Evolutionary conservation across 2,888 invertebrate species (phyloP).

Genomic region (Pimpla rufipes): DNA sequence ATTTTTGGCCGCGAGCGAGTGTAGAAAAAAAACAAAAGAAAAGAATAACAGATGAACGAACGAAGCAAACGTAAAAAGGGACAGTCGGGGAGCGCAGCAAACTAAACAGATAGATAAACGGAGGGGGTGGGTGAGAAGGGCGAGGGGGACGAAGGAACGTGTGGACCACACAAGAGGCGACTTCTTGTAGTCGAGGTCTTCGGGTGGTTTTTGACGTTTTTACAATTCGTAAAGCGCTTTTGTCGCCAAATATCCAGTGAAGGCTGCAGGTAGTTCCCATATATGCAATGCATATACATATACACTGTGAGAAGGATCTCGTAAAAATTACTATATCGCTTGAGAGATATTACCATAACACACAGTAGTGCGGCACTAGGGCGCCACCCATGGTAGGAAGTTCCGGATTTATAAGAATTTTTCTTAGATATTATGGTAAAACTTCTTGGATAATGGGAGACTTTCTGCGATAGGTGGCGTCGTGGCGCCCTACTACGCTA

Average conservation of each 20-base stretch:
- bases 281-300: too few species aligned
- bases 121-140: constrained; percentile 48
- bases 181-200: constrained; percentile 66
- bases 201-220: constrained; percentile 73
- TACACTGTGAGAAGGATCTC: too few species aligned
- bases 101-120: constrained; percentile 63
- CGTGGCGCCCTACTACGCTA: too few species aligned
- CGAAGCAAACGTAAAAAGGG: constrained; percentile 71
- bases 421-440: too few species aligned
- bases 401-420: too few species aligned
- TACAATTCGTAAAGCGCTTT: constrained; percentile 80
- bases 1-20: constrained; percentile 69
- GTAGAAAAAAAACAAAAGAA: constrained; percentile 52
- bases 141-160: constrained; percentile 54
- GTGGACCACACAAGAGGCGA: constrained; percentile 73
- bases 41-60: constrained; percentile 43
- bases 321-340: too few species aligned
- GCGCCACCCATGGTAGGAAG: too few species aligned
- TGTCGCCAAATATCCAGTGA: constrained; percentile 76
- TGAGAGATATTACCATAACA: too few species aligned
- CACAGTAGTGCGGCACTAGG: too few species aligned
- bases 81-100: constrained; percentile 62
- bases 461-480: too few species aligned
- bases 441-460: too few species aligned
- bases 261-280: constrained; percentile 64